phyloP scores from a whole-genome alignment of 2,113 vertebrate species.

The Phaethornis superciliosus region DNA sequence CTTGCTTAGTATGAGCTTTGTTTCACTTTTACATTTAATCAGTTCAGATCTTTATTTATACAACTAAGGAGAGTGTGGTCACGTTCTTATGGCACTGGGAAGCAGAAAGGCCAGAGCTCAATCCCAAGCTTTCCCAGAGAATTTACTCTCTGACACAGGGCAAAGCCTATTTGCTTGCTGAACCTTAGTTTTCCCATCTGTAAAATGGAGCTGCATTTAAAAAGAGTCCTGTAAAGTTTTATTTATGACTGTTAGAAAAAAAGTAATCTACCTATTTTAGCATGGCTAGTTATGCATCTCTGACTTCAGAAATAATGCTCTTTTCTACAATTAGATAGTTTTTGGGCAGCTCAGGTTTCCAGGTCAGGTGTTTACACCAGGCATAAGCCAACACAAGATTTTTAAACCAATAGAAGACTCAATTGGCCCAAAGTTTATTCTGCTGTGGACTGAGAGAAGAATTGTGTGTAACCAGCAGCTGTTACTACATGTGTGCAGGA shows the following conservation, averaged over 20 bases:
- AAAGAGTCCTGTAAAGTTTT: neutral
- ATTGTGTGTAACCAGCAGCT: neutral
- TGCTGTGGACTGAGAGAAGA: neutral
- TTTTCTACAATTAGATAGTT: neutral
- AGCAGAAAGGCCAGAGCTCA: neutral
- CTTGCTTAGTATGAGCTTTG: neutral
- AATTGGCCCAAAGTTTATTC: neutral
- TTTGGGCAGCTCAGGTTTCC: neutral
- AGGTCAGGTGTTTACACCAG: neutral
- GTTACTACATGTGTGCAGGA: neutral
- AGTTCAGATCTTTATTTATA: constrained; percentile 25
- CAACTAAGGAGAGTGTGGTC: neutral
- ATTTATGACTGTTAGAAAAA: neutral
- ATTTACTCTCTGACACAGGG: neutral
- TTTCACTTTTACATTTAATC: constrained; percentile 40
- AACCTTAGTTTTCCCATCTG: neutral
- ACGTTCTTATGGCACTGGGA: neutral
- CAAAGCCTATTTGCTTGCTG: neutral
- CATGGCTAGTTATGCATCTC: neutral
- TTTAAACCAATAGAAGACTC: neutral
- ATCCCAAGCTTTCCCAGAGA: neutral
- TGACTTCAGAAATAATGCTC: neutral
- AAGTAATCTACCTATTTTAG: neutral
- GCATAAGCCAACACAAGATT: neutral
- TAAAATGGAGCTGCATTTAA: neutral